Conservation (phyloP, 2,888 invertebrate genomes). For the Nysson spinosus region DNA sequence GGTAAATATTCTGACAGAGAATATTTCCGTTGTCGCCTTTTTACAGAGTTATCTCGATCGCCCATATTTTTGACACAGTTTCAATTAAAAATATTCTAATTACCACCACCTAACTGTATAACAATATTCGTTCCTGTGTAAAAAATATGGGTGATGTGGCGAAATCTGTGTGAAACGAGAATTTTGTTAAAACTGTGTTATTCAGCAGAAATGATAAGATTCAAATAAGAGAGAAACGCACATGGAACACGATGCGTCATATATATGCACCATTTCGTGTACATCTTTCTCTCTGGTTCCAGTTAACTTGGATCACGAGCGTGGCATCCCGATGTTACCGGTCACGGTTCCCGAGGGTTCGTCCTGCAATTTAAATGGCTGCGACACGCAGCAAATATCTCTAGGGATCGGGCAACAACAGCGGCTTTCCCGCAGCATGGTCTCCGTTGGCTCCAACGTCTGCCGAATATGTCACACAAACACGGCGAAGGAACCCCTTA, state of each 20-base stretch:
- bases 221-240: slow-evolving; percentile 49
- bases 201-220: slow-evolving; percentile 29
- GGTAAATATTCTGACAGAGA: too few relatives aligned
- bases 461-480: slow-evolving; percentile 83
- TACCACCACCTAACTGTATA: too few relatives aligned
- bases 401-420: slow-evolving; percentile 60
- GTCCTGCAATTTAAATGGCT: slow-evolving; percentile 56
- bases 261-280: slow-evolving; percentile 54
- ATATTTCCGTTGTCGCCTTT: too few relatives aligned
- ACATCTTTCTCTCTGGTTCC: slow-evolving; percentile 59
- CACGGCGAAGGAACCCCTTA: slow-evolving; percentile 78
- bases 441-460: slow-evolving; percentile 81
- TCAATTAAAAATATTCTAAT: too few relatives aligned
- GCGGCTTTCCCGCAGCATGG: slow-evolving; percentile 61
- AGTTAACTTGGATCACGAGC: slow-evolving; percentile 62
- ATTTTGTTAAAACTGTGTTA: slow-evolving; percentile 21
- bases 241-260: slow-evolving; percentile 47
- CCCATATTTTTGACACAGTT: too few relatives aligned
- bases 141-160: too few relatives aligned
- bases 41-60: too few relatives aligned
- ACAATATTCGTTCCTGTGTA: too few relatives aligned
- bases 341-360: slow-evolving; percentile 62
- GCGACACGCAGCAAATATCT: slow-evolving; percentile 62
- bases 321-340: slow-evolving; percentile 59
- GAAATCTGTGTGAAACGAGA: too few relatives aligned